These are phyloP conservation scores for Osmerus eperlanus DNA, from an alignment of 2,113 vertebrate species.

Conservation along the genomic window DNA sequence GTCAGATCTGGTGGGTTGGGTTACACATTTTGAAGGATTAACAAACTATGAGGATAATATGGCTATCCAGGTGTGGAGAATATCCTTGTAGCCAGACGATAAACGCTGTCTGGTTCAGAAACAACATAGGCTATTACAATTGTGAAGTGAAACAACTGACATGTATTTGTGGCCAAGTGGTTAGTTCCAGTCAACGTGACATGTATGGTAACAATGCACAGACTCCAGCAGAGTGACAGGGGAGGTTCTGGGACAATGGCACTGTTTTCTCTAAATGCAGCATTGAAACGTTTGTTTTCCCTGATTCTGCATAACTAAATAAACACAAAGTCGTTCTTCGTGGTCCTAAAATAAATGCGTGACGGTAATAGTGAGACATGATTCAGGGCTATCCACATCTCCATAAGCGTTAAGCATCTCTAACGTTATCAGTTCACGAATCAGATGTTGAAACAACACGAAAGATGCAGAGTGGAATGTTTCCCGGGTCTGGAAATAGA, in stretches of 20 bases:
- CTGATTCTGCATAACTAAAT: constrained; percentile 52
- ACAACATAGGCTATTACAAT: no score
- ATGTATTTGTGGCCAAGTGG: not conserved
- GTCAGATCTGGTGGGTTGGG: no score
- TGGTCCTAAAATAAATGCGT: constrained; percentile 41
- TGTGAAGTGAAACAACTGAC: not conserved
- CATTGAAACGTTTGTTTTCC: constrained; percentile 57
- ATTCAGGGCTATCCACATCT: constrained; percentile 13
- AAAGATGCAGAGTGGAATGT: constrained; percentile 26
- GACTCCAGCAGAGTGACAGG: constrained; percentile 7
- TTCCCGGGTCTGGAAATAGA: constrained; percentile 28
- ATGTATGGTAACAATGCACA: constrained; percentile 18
- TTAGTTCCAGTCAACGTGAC: not conserved
- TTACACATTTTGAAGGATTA: no score
- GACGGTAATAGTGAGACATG: constrained; percentile 25
- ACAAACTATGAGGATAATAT: no score
- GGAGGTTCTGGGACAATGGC: constrained; percentile 70
- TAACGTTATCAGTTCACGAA: constrained; percentile 16
- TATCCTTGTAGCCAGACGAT: no score
- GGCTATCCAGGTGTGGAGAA: no score
- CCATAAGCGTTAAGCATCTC: constrained; percentile 18
- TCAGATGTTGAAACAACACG: constrained; percentile 7
- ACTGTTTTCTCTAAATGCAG: constrained; percentile 48
- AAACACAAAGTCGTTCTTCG: constrained; percentile 46
- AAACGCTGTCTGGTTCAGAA: no score